Conservation (phyloP, 2,113 vertebrate genomes). For the Pseudorhombus dupliciocellatus region DNA sequence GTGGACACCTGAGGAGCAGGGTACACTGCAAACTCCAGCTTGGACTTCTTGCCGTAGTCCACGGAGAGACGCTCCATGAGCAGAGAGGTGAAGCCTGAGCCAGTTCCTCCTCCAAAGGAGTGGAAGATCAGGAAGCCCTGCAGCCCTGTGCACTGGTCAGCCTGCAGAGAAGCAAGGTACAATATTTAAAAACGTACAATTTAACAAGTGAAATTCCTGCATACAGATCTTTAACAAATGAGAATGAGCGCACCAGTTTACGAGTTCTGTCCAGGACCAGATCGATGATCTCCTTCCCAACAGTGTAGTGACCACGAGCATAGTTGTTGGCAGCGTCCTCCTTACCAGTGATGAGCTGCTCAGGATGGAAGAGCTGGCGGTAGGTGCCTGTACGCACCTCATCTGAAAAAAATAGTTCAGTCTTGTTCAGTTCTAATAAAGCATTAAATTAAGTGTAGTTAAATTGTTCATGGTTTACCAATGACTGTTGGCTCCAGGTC, state of each 20-base stretch:
- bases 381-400: slow-evolving; percentile 85
- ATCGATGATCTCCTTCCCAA: slow-evolving; percentile 79
- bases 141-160: slow-evolving; percentile 82
- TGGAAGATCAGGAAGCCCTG: slow-evolving; percentile 83
- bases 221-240: background rate
- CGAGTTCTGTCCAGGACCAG: slow-evolving; percentile 76
- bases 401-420: slow-evolving; percentile 55
- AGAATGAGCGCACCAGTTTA: slow-evolving; percentile 67
- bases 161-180: slow-evolving; percentile 49
- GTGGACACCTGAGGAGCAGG: slow-evolving; percentile 81
- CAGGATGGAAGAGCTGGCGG: slow-evolving; percentile 87
- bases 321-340: slow-evolving; percentile 91
- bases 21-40: slow-evolving; percentile 76
- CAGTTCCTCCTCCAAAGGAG: slow-evolving; percentile 81
- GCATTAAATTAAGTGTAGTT: background rate
- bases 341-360: slow-evolving; percentile 88
- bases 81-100: slow-evolving; percentile 83
- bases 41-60: slow-evolving; percentile 82
- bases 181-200: background rate
- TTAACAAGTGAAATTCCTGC: too few relatives aligned
- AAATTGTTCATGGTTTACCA: slow-evolving; percentile 25
- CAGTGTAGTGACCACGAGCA: slow-evolving; percentile 82
- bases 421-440: background rate
- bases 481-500: slow-evolving; percentile 80
- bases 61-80: slow-evolving; percentile 83